These are phyloP conservation scores for Ceyx margarethae DNA, from an alignment of 2,113 vertebrate genomes.

Conservation along the genomic window DNA sequence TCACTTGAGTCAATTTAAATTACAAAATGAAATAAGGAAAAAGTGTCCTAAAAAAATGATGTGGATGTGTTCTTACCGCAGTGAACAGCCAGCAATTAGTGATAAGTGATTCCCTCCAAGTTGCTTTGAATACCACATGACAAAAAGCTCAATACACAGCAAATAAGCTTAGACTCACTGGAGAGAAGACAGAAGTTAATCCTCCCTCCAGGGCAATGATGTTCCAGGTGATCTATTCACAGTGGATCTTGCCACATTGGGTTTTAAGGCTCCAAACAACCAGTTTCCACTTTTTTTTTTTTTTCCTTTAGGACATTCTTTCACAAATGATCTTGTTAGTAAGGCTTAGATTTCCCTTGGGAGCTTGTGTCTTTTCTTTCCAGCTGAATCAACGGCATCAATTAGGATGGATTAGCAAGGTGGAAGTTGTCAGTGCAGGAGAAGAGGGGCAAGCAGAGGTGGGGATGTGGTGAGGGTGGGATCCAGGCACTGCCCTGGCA, in stretches of 20 bases:
- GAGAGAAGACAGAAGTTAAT: slow-evolving; percentile 24
- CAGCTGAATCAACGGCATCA: neutral
- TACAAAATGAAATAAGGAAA: slow-evolving; percentile 33
- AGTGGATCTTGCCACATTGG: slow-evolving; percentile 28
- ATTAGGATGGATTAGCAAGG: neutral
- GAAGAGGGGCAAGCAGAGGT: fast-evolving
- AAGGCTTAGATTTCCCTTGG: neutral
- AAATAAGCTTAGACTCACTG: neutral
- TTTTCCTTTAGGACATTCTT: neutral
- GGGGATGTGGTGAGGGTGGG: neutral
- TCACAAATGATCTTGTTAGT: neutral
- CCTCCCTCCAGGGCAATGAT: neutral
- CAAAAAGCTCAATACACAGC: neutral
- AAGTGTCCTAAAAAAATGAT: neutral
- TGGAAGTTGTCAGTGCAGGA: neutral
- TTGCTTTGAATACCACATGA: slow-evolving; percentile 8
- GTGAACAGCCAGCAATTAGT: slow-evolving; percentile 38
- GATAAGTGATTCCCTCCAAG: slow-evolving; percentile 32
- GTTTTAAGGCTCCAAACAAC: slow-evolving; percentile 6
- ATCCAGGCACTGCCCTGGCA: fast-evolving
- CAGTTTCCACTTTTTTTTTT: neutral
- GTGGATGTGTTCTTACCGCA: neutral
- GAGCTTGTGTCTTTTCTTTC: neutral
- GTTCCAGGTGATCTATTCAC: slow-evolving; percentile 44
- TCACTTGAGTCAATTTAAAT: slow-evolving; percentile 46